Evolutionary conservation across 2,888 invertebrate species (phyloP), one percentile per base, ranked within the genome.

Genomic region (Danaus chrysippus): DNA sequence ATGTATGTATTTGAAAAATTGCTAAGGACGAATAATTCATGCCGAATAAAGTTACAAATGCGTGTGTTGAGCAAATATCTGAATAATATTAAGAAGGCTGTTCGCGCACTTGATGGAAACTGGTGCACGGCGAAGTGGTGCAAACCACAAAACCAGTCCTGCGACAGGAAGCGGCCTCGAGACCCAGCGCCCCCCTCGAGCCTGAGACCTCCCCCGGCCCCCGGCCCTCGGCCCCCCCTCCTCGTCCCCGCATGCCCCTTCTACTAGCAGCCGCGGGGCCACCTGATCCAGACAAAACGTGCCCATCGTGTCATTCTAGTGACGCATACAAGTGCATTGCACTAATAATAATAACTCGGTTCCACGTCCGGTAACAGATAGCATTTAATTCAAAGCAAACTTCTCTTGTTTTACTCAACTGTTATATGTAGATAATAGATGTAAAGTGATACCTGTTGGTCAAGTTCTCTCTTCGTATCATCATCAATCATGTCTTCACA

Each of bases 221-320:
- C 63, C 70, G 68, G 71, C 62, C 71, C 68, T 71, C 63, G 73
- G 66, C 71, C 68, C 62, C 65, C 65, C 58, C 52, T 59, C 49
- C 57, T 58, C 61, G 34, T 54, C 60, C 63, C 71, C 67, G 63
- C 72, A 66, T 59, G 73, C 71, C 73, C 75, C 75, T 54, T 54
- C 65, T 60, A 67, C 53, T 56, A 65, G 67, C 75, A 75, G 76
- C 73, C 66, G 72, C 69, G 68, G 77, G 75, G 79, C 81, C 86
- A 86, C 86, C 86, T 86, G 87, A 84, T 86, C 86, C 86, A 87
- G 87, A 87, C 88, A 87, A 87, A 87, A 87, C 87, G 81, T 86
- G 88, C 87, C 88, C 88, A 87, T 87, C 87, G 76, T 79, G 75
- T 71, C 72, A 70, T 69, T 74, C 76, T 75, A 71, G 77, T 88